These are phyloP conservation scores for Diploscapter pachys DNA, from an alignment of 1,140 invertebrate genomes.

Conservation along the genomic window DNA sequence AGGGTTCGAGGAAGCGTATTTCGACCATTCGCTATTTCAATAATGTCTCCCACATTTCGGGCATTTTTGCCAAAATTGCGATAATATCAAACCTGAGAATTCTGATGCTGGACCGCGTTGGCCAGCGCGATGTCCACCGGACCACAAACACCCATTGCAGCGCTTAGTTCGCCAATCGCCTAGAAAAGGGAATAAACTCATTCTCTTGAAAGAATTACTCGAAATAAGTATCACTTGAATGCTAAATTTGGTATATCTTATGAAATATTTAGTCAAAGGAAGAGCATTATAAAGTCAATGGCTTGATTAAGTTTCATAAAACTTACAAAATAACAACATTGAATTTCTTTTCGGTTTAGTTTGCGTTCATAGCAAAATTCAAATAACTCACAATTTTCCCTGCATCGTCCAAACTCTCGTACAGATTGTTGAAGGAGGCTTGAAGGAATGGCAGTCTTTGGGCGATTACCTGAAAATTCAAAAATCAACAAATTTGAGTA, in stretches of 20 bases:
- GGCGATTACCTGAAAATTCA: slow-evolving; percentile 73
- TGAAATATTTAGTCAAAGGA: too few species aligned
- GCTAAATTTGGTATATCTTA: too few species aligned
- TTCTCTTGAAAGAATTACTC: too few species aligned
- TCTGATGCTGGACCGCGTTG: slow-evolving; percentile 75
- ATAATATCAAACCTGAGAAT: slow-evolving; percentile 59
- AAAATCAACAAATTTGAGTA: slow-evolving; percentile 14
- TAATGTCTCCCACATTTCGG: too few species aligned
- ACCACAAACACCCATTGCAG: slow-evolving; percentile 83
- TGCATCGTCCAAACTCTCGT: slow-evolving; percentile 84
- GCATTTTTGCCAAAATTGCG: too few species aligned
- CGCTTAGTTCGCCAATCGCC: slow-evolving; percentile 92
- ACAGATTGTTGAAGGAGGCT: slow-evolving; percentile 87
- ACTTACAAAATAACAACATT: too few species aligned
- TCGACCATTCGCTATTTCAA: too few species aligned
- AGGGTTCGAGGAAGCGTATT: too few species aligned
- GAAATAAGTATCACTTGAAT: too few species aligned
- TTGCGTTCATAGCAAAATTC: background rate
- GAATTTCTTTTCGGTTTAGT: too few species aligned
- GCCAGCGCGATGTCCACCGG: slow-evolving; percentile 91
- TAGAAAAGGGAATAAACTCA: slow-evolving; percentile 52
- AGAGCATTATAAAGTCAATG: too few species aligned
- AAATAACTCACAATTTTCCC: slow-evolving; percentile 69
- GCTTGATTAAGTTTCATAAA: too few species aligned
- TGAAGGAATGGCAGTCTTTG: slow-evolving; percentile 92